These are phyloP conservation scores for Pterostichus madidus DNA, from an alignment of 2,888 invertebrate genomes.

Conservation along the genomic window DNA sequence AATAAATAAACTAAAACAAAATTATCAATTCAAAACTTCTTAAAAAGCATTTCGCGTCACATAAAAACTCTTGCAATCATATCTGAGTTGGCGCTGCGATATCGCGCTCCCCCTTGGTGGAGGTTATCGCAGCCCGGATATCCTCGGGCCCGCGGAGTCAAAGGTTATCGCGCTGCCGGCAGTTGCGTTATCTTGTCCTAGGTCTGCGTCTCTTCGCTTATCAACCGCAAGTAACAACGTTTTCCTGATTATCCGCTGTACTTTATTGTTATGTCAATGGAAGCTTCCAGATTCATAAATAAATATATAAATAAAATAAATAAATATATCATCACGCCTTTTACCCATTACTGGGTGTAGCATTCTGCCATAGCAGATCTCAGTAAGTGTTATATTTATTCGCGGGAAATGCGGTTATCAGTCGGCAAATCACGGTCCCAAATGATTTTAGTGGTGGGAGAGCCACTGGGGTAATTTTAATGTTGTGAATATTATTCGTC, in stretches of 20 bases:
- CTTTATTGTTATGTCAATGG: neutral
- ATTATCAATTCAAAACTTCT: neutral
- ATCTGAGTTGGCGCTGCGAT: neutral
- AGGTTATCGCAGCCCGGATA: constrained; percentile 49
- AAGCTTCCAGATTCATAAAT: neutral
- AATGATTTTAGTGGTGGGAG: too few relatives aligned
- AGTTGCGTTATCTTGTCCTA: constrained; percentile 46
- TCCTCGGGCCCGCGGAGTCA: constrained; percentile 28
- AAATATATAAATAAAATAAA: neutral
- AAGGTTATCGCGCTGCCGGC: constrained; percentile 17
- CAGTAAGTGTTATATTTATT: neutral
- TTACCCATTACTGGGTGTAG: too few relatives aligned
- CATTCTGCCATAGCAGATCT: too few relatives aligned
- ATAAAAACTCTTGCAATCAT: constrained; percentile 30
- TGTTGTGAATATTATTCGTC: too few relatives aligned
- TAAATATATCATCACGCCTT: too few relatives aligned
- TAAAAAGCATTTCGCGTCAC: constrained; percentile 8
- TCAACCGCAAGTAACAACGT: constrained; percentile 23
- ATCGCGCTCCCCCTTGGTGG: constrained; percentile 13
- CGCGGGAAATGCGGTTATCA: neutral
- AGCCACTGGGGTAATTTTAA: too few relatives aligned
- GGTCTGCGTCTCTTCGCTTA: constrained; percentile 25
- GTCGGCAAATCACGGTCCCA: too few relatives aligned
- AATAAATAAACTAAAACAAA: constrained; percentile 11
- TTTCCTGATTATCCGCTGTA: constrained; percentile 30